These are phyloP conservation scores for Gonatopus flavifemur DNA, from an alignment of 1,140 invertebrate species.

Conservation along the genomic window DNA sequence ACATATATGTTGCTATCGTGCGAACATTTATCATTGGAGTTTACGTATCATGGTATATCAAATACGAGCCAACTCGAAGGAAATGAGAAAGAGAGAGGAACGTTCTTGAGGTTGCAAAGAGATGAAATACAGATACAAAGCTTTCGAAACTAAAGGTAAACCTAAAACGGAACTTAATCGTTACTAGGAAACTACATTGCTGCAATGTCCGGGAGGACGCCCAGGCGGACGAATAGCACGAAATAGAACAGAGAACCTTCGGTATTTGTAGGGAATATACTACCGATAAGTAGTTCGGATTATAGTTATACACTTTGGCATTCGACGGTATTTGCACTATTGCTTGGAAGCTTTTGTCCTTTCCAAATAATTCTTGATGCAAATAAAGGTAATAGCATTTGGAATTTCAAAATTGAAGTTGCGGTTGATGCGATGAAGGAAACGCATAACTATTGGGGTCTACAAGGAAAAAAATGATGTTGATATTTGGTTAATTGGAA, in stretches of 20 bases:
- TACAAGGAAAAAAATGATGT: not conserved
- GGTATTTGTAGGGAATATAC: no score
- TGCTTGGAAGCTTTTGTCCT: conserved; percentile 16
- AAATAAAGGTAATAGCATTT: conserved; percentile 15
- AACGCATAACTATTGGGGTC: not conserved
- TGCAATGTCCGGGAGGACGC: conserved; percentile 9
- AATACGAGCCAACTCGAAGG: no score
- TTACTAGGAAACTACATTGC: no score
- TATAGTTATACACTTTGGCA: conserved; percentile 22
- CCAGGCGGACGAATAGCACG: conserved; percentile 11
- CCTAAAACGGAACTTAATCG: no score
- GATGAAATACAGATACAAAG: no score
- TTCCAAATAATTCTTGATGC: conserved; percentile 20
- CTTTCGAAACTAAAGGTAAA: no score
- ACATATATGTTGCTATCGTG: no score
- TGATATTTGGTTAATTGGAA: no score
- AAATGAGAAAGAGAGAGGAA: no score
- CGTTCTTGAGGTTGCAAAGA: no score
- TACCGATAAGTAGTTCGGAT: conserved; percentile 27
- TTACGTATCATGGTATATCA: no score
- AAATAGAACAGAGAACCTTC: not conserved
- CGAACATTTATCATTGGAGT: no score
- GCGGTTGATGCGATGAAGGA: not conserved
- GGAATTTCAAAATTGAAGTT: conserved; percentile 17
- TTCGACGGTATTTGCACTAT: conserved; percentile 27